Conservation (phyloP, 2,113 vertebrate genomes). For the Amphiprion percula region DNA sequence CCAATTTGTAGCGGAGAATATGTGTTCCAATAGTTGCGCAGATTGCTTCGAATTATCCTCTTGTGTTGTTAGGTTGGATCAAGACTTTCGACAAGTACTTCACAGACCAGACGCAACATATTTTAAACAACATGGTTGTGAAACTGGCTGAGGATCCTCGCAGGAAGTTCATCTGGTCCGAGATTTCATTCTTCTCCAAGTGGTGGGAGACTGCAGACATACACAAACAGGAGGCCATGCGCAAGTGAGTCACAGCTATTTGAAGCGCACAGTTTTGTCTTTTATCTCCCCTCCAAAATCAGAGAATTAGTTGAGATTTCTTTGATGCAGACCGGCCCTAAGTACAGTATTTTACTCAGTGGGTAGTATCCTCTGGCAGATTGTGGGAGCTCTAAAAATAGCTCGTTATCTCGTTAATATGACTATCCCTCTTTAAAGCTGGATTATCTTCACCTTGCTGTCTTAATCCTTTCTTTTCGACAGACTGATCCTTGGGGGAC, state of each 20-base stretch:
- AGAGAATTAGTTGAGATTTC: constrained; percentile 1
- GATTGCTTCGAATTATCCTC: constrained; percentile 9
- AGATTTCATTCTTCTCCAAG: constrained; percentile 96
- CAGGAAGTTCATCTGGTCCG: constrained; percentile 97
- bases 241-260: constrained; percentile 85
- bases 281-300: neutral
- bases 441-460: constrained; percentile 70
- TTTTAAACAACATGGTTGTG: constrained; percentile 96
- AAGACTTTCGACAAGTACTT: constrained; percentile 99
- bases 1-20: neutral
- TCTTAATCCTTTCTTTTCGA: constrained; percentile 67
- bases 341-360: constrained; percentile 17
- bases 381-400: constrained; percentile 62
- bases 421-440: constrained; percentile 21
- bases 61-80: constrained; percentile 90
- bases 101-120: constrained; percentile 96
- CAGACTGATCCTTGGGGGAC: constrained; percentile 87
- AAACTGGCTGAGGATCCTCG: constrained; percentile 95
- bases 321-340: constrained; percentile 2
- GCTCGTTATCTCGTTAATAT: constrained; percentile 58
- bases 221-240: constrained; percentile 90
- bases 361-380: neutral
- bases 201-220: constrained; percentile 95
- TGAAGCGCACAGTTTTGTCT: neutral
- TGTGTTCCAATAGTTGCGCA: constrained; percentile 16